Conservation (phyloP, 2,797 vertebrate genomes). For the Columba guinea region DNA sequence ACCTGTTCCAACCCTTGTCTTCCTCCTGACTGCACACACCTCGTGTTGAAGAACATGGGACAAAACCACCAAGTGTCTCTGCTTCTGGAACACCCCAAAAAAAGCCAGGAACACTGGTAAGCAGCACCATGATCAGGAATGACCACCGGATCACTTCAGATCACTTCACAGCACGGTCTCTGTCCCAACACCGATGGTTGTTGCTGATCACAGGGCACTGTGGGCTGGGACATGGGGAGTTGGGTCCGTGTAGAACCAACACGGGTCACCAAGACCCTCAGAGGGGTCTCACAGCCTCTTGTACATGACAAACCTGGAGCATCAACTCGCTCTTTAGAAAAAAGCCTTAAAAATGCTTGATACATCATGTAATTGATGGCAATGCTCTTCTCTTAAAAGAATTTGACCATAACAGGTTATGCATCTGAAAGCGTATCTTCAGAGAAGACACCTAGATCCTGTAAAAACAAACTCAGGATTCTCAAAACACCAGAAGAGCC, state of each 20-base stretch:
- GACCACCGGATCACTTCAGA: not conserved
- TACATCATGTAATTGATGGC: not conserved
- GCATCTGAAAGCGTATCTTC: not conserved
- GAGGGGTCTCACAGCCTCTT: not conserved
- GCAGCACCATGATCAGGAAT: not conserved
- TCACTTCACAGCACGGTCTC: not conserved
- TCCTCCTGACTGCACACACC: not conserved
- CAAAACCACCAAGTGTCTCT: not conserved
- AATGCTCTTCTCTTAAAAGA: not conserved
- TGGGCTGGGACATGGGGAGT: accelerated
- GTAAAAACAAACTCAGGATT: not conserved
- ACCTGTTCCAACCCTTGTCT: not conserved
- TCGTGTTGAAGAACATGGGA: not conserved
- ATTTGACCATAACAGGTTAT: no score
- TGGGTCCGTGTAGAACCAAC: not conserved
- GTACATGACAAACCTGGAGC: not conserved
- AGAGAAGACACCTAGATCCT: not conserved
- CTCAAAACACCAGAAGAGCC: not conserved
- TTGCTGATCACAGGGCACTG: not conserved
- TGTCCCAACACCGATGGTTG: not conserved
- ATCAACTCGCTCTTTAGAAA: not conserved
- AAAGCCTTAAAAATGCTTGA: not conserved
- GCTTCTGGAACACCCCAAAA: not conserved
- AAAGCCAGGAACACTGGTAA: not conserved
- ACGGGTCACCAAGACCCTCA: not conserved